phyloP scores from a whole-genome alignment of 2,888 invertebrate genomes.

The Elmis aenea region DNA sequence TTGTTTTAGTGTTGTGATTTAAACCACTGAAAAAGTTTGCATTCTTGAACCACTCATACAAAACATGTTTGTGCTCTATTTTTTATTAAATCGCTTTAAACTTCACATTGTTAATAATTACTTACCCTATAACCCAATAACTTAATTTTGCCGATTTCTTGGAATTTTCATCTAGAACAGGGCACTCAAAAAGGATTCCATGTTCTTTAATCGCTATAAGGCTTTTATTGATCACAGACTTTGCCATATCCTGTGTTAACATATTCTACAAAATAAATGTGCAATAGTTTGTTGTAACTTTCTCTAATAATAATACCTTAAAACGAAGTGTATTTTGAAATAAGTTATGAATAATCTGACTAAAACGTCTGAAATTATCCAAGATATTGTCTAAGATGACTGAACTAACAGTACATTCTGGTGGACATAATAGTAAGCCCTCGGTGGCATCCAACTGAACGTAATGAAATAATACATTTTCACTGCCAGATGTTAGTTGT shows the following conservation, averaged over 20 bases:
- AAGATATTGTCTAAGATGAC: slow-evolving; percentile 50
- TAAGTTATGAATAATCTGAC: slow-evolving; percentile 66
- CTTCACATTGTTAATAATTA: too few species aligned
- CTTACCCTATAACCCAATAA: slow-evolving; percentile 80
- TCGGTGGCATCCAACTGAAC: slow-evolving; percentile 67
- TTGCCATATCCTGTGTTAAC: slow-evolving; percentile 45
- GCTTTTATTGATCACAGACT: slow-evolving; percentile 61
- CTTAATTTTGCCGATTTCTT: slow-evolving; percentile 50
- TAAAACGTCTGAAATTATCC: slow-evolving; percentile 65
- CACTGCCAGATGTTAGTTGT: slow-evolving; percentile 62
- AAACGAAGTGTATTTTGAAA: slow-evolving; percentile 64
- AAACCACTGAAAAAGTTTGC: too few species aligned
- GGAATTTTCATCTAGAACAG: slow-evolving; percentile 44
- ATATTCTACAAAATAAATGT: slow-evolving; percentile 38
- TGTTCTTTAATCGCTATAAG: slow-evolving; percentile 79
- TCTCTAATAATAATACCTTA: slow-evolving; percentile 43
- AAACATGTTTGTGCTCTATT: too few species aligned
- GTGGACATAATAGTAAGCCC: slow-evolving; percentile 65
- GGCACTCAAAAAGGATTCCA: slow-evolving; percentile 69
- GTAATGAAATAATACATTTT: slow-evolving; percentile 72
- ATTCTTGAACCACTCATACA: too few species aligned
- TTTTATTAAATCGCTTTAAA: too few species aligned
- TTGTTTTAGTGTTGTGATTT: too few species aligned
- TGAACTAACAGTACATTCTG: slow-evolving; percentile 36
- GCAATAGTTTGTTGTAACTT: slow-evolving; percentile 4